These are phyloP conservation scores for Arrhopalites spinosus DNA, from an alignment of 2,888 invertebrate species.

Conservation along the genomic window DNA sequence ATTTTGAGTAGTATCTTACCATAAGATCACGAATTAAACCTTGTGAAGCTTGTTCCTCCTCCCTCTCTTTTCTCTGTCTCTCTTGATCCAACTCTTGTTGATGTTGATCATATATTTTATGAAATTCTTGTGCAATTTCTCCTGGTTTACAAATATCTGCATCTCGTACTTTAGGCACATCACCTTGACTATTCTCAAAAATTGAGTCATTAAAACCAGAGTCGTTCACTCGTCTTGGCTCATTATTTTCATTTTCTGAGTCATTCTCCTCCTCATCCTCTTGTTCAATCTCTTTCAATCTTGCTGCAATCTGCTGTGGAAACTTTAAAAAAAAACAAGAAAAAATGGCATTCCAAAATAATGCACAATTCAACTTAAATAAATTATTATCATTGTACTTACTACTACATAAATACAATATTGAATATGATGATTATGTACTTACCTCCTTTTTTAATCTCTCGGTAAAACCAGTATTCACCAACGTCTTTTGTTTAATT, in stretches of 20 bases:
- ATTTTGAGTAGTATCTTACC: not conserved
- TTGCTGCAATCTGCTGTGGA: slow-evolving; percentile 17
- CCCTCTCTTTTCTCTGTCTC: slow-evolving; percentile 10
- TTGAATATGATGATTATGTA: not conserved
- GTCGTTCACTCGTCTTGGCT: not conserved
- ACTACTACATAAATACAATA: not conserved
- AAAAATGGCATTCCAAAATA: not conserved
- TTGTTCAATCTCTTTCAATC: not conserved
- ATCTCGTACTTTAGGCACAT: not conserved
- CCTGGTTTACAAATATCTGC: slow-evolving; percentile 22
- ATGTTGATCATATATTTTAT: not conserved
- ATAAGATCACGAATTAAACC: not conserved
- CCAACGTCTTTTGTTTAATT: slow-evolving; percentile 14
- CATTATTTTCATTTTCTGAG: not conserved
- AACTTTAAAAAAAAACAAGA: slow-evolving; percentile 22
- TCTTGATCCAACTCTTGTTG: slow-evolving; percentile 24
- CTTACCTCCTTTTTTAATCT: slow-evolving; percentile 30
- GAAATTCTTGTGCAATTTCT: slow-evolving; percentile 28
- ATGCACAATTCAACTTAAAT: slow-evolving; percentile 1
- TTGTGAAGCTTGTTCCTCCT: not conserved
- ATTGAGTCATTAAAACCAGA: not conserved
- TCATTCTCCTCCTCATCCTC: not conserved
- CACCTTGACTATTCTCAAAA: not conserved
- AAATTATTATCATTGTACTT: slow-evolving; percentile 1
- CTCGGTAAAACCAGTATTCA: slow-evolving; percentile 17